A percentile compares a stretch with the other conserved stretches of the same genome.
Conservation (phyloP, 2,113 vertebrate genomes). For the Fukomys damarensis region DNA sequence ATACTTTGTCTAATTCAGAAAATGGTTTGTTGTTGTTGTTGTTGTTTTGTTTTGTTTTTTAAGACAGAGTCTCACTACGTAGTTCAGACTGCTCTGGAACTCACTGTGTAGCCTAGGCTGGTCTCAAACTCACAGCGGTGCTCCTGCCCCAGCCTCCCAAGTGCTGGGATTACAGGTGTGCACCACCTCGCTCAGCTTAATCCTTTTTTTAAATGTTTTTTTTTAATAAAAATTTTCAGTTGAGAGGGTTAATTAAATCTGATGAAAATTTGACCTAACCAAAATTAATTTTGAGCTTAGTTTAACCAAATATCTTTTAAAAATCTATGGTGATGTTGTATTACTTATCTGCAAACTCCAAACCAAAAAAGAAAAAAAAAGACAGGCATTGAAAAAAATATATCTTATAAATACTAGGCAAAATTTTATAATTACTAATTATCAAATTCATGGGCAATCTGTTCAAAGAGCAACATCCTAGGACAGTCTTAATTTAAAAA, state of each 20-base stretch:
- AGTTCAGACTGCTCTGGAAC: no score
- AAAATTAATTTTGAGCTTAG: constrained; percentile 54
- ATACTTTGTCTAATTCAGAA: constrained; percentile 35
- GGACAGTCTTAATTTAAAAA: background rate
- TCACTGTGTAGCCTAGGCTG: no score
- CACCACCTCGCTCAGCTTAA: no score
- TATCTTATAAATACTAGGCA: background rate
- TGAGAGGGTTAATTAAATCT: background rate
- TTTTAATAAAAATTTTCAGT: background rate
- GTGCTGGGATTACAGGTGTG: no score
- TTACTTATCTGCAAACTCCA: background rate
- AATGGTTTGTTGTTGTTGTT: no score
- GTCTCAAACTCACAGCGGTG: no score
- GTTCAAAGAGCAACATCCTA: background rate
- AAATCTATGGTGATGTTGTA: background rate
- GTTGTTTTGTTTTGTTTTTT: no score
- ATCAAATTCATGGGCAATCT: background rate
- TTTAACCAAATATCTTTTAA: background rate
- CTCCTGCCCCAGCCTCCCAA: no score
- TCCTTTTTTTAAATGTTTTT: no score
- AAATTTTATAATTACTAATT: background rate
- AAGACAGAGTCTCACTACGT: no score
- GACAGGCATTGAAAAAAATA: background rate
- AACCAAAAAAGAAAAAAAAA: background rate
- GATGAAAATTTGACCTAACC: background rate